Evolutionary conservation across 1,140 invertebrate genomes (phyloP), one percentile per base, ranked within the genome.

Genomic region (Cyphomyrmex costatus): DNA sequence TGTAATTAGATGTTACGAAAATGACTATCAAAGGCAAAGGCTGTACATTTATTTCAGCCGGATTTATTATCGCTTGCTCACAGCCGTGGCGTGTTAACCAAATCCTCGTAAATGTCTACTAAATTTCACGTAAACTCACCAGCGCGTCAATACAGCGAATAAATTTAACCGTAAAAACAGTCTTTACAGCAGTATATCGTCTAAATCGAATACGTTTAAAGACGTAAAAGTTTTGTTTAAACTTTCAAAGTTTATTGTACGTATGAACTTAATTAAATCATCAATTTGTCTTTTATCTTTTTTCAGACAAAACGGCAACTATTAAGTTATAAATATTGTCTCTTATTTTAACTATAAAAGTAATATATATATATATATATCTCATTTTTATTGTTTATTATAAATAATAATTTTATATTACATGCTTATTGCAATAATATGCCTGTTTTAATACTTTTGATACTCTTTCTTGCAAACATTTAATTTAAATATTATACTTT

Each of bases 51-150:
- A 83, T 83, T 83, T 73, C 24, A 27, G 68, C 21, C 7, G 36
- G 21, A 74, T 61, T 61, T 74, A 60, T 14, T 60, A 83, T 73
- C 33, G 79, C 24, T 71, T 14, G 33, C 3, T 73, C 2, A n/a
- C 65, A 70, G 60, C 1, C 33, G 21, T 21, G 49, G 61, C 33
- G 19, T 36, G 19, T 73, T 82, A 82, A 73, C 24, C 53, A 8
- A 61, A 83, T 83, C 36, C 68, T 83, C 79, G 53, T 74, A 83
- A 83, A 83, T 60, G 53, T 83, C 36, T 73, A 83, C 36, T 83
- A 83, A 73, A 83, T 83, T 74, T 49, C 53, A 36, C 36, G 49
- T 74, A 83, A 83, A 83, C 30, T 14, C 24, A 19, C 53, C 14
- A 53, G 3, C 24, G 24, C 53, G 53, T 83, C 79, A 73, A 83